Evolutionary conservation across 2,113 vertebrate genomes (phyloP).

Genomic region (Hippocampus mohnikei): DNA sequence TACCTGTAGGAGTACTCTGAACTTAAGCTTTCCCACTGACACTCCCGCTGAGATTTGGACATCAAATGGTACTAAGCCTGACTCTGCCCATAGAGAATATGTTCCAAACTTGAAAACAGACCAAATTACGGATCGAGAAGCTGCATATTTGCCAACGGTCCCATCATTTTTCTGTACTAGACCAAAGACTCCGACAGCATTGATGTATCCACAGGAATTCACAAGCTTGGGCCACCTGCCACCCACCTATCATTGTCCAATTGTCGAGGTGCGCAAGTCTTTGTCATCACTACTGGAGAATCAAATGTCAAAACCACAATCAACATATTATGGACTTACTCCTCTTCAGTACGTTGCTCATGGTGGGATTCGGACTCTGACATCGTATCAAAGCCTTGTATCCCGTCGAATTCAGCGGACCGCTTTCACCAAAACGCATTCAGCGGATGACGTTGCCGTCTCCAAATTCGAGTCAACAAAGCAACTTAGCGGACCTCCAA

Average conservation of each 20-base stretch:
- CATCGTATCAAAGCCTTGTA: slow-evolving; percentile 31
- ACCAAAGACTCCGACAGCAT: slow-evolving; percentile 20
- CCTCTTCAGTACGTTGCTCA: slow-evolving; percentile 67
- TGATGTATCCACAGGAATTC: slow-evolving; percentile 21
- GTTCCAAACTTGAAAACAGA: slow-evolving; percentile 26
- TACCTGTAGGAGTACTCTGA: slow-evolving; percentile 15
- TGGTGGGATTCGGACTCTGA: slow-evolving; percentile 60
- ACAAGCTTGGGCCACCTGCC: slow-evolving; percentile 23
- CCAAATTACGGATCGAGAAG: slow-evolving; percentile 27
- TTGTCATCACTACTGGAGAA: slow-evolving; percentile 55
- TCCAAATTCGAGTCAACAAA: slow-evolving; percentile 31
- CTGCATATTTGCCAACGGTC: slow-evolving; percentile 44
- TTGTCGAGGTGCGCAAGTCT: slow-evolving; percentile 57
- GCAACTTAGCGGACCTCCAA: slow-evolving; percentile 34
- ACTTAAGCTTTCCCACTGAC: slow-evolving; percentile 23
- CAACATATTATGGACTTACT: slow-evolving; percentile 71
- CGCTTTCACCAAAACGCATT: slow-evolving; percentile 24
- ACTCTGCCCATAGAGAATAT: slow-evolving; percentile 21
- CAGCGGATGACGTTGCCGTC: slow-evolving; percentile 18
- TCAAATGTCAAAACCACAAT: slow-evolving; percentile 61
- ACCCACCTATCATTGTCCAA: slow-evolving; percentile 36
- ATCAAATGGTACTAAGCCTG: slow-evolving; percentile 13
- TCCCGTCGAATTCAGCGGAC: slow-evolving; percentile 17
- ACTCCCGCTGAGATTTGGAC: slow-evolving; percentile 17
- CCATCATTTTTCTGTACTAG: slow-evolving; percentile 40